phyloP scores from a whole-genome alignment of 2,888 invertebrate species.

The Drosophila anomelani region DNA sequence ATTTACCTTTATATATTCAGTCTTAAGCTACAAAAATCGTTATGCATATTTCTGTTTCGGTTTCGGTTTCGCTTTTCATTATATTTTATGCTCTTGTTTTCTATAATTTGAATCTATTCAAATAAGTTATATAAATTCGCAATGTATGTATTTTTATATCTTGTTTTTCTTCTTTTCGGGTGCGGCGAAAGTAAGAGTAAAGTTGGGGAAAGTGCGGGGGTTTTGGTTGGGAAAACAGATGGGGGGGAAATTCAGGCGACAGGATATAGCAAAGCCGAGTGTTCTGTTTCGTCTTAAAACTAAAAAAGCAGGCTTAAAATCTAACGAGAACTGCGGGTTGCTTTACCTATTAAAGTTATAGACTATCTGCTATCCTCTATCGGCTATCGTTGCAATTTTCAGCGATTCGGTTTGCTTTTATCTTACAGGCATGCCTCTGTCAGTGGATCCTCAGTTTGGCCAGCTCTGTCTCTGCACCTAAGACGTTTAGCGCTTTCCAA shows the following conservation, averaged over 20 bases:
- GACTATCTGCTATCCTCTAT: conserved; percentile 14
- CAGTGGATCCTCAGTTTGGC: conserved; percentile 28
- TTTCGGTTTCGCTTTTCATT: conserved; percentile 40
- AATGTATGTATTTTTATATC: conserved; percentile 55
- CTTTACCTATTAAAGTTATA: conserved; percentile 42
- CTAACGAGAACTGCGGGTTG: conserved; percentile 41
- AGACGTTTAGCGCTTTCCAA: conserved; percentile 79
- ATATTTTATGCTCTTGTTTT: conserved; percentile 34
- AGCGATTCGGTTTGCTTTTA: conserved; percentile 46
- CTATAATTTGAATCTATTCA: conserved; percentile 66
- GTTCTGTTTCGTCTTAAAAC: conserved; percentile 45
- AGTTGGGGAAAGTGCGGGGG: conserved; percentile 1
- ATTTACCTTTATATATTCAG: conserved; percentile 77
- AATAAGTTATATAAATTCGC: conserved; percentile 74
- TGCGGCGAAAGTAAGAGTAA: conserved; percentile 49
- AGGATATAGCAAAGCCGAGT: conserved; percentile 31
- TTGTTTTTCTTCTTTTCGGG: conserved; percentile 28
- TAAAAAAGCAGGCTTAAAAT: conserved; percentile 67
- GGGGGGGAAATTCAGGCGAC: conserved; percentile 27
- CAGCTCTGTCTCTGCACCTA: conserved; percentile 59
- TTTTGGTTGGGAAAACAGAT: not conserved
- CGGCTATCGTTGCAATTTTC: conserved; percentile 44
- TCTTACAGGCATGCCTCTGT: conserved; percentile 70
- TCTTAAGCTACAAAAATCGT: conserved; percentile 81
- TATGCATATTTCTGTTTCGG: conserved; percentile 70